phyloP scores from a whole-genome alignment of 2,797 vertebrate genomes.

The Cryptoblepharus egeriae region DNA sequence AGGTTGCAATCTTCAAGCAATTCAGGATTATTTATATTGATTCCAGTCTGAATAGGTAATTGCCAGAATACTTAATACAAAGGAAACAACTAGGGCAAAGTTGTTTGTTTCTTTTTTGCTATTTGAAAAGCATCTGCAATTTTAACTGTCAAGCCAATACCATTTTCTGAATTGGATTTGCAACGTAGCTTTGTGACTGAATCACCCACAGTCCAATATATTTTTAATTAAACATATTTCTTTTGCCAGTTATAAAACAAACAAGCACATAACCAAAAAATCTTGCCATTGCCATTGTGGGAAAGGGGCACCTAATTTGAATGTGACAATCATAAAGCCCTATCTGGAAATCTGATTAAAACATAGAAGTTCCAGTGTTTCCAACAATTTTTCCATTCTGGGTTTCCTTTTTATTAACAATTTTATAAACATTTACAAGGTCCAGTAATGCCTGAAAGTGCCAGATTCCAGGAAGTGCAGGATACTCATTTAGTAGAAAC shows the following conservation, averaged over 20 bases:
- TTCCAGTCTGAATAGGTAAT: slow-evolving; percentile 21
- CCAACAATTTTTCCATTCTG: not conserved
- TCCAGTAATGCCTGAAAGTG: too few species aligned
- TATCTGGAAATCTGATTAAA: not conserved
- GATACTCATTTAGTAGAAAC: too few species aligned
- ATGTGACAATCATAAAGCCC: not conserved
- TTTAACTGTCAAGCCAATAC: not conserved
- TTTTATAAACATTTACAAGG: not conserved
- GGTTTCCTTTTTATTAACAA: not conserved
- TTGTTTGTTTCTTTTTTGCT: not conserved
- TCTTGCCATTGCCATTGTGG: not conserved
- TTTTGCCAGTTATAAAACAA: not conserved
- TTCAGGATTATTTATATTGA: slow-evolving; percentile 35
- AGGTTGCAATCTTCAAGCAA: slow-evolving; percentile 21
- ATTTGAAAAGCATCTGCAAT: slow-evolving; percentile 15
- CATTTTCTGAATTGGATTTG: not conserved
- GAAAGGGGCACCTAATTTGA: not conserved
- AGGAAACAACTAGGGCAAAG: not conserved
- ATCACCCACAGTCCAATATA: not conserved
- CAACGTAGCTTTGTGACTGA: accelerated
- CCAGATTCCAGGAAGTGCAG: too few species aligned
- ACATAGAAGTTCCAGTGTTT: not conserved
- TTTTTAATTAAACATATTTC: slow-evolving; percentile 6
- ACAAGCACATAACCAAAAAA: not conserved
- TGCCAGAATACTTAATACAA: slow-evolving; percentile 19